phyloP scores from a whole-genome alignment of 2,888 invertebrate species.

The Cheilosia pagana region DNA sequence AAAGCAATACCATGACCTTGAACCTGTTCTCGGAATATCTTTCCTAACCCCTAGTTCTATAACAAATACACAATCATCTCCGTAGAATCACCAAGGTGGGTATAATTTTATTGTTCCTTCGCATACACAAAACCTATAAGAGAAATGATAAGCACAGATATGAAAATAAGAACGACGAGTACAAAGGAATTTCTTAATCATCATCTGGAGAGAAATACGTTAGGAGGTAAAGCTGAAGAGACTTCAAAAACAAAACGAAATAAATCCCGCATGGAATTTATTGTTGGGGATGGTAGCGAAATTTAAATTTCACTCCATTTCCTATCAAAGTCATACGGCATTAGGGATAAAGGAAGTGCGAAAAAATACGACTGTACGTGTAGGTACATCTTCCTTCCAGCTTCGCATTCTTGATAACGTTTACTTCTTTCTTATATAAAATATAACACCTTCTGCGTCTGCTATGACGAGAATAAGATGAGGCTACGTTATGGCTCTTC shows the following conservation, averaged over 20 bases:
- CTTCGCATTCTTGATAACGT: slow-evolving; percentile 14
- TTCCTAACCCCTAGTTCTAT: not conserved
- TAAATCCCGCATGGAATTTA: slow-evolving; percentile 47
- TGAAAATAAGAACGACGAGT: slow-evolving; percentile 24
- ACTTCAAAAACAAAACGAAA: slow-evolving; percentile 29
- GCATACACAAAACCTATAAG: slow-evolving; percentile 8
- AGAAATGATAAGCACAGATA: slow-evolving; percentile 10
- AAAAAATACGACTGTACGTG: slow-evolving; percentile 38
- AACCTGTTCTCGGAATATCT: not conserved
- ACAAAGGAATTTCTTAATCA: slow-evolving; percentile 55
- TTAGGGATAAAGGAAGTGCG: slow-evolving; percentile 42
- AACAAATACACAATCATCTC: slow-evolving; percentile 1
- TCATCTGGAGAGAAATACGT: slow-evolving; percentile 30
- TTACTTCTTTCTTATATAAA: slow-evolving; percentile 1
- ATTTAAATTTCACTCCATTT: slow-evolving; percentile 57
- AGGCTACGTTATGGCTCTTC: slow-evolving; percentile 14
- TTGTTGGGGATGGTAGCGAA: slow-evolving; percentile 33
- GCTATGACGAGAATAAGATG: slow-evolving; percentile 26
- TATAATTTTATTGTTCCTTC: slow-evolving; percentile 22
- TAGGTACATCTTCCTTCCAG: slow-evolving; percentile 5
- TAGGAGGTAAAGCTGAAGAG: slow-evolving; percentile 12
- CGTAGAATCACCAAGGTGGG: not conserved
- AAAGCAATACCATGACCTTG: slow-evolving; percentile 2
- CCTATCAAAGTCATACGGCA: slow-evolving; percentile 44
- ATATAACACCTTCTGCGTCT: slow-evolving; percentile 31